Base-by-base conservation (phyloP, 2,113 vertebrate species). In the Tapirus terrestris region DNA sequence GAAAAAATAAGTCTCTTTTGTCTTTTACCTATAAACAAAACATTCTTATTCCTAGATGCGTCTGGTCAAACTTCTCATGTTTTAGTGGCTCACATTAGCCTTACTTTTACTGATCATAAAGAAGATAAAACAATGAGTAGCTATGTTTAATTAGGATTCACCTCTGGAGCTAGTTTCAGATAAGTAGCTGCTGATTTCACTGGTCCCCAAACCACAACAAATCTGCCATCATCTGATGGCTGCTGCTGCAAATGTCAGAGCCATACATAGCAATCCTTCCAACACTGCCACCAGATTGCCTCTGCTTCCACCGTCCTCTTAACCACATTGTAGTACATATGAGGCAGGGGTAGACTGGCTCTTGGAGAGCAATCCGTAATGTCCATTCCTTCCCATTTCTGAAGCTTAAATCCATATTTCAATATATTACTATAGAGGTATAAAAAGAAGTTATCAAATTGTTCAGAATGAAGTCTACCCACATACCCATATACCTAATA, bases 241-340 rank as follows among this genome's bases (percentile, higher is more conserved):
- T 51, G 16, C 56, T 27, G 3, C 33, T 85, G 16, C 11, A 11
- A 61, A 63, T n/a, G 3, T 23, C 43, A 81, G 20, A 86, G 39
- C 6, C 58, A 67, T 12, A 12, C 3, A 11, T 5, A 72, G 36
- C 25, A 9, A 7, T 92, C 39, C 20, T 73, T 48, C 20, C 33
- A 51, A 12, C 17, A 8, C 27, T 73, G 2, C 39, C 25, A 27
- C 31, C n/a, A 63, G 25, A 14, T 3, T 48, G 17, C n/a, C 36
- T 75, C 39, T 67, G 12, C 7, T 29, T 33, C 39, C 2, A 14
- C 23, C 8, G 3, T 13, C 31, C 6, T 13, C 18, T 77, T 86
- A 36, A 17, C 31, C 31, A 33, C 12, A n/a, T 1, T 16, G 16
- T 56, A 63, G 21, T 5, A 8, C n/a, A 10, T 23, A 0, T 2